Percentiles rank a stretch among this genome's conserved stretches.
These are phyloP conservation scores for Sylvicola fuscatus DNA, from an alignment of 2,888 invertebrate species.

Conservation along the genomic window DNA sequence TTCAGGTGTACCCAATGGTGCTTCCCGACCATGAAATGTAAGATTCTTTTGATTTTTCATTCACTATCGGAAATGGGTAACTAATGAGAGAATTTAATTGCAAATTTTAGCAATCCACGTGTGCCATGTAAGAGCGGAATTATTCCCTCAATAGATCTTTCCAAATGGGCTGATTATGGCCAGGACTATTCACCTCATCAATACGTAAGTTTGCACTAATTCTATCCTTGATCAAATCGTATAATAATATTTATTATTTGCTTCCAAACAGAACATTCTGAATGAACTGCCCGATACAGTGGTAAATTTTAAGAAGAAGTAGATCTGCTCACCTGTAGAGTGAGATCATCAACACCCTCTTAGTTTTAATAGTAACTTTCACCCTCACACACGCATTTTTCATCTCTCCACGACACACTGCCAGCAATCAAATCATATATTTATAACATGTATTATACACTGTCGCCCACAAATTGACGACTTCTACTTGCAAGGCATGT, in stretches of 20 bases:
- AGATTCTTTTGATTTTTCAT: conserved; percentile 19
- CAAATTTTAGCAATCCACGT: conserved; percentile 60
- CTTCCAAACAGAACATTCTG: conserved; percentile 26
- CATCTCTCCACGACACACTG: too few species aligned
- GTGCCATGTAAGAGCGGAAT: conserved; percentile 80
- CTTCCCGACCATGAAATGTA: conserved; percentile 84
- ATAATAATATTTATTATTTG: conserved; percentile 12
- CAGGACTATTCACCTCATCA: conserved; percentile 30
- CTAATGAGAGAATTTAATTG: not conserved
- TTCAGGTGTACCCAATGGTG: conserved; percentile 82
- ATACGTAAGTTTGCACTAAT: conserved; percentile 37
- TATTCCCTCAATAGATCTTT: conserved; percentile 68
- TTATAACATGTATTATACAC: too few species aligned
- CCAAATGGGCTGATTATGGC: conserved; percentile 68
- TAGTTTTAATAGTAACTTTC: too few species aligned
- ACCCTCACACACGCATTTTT: too few species aligned
- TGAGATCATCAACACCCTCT: too few species aligned
- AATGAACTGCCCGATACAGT: conserved; percentile 26
- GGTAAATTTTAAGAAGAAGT: conserved; percentile 21
- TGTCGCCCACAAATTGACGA: too few species aligned
- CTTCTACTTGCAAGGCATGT: too few species aligned
- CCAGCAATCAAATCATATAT: too few species aligned
- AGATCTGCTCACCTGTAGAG: too few species aligned
- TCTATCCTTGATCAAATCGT: conserved; percentile 1
- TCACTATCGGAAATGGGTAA: not conserved